Evolutionary conservation across 2,113 vertebrate species (phyloP).

Genomic region (Struthidea cinerea): DNA sequence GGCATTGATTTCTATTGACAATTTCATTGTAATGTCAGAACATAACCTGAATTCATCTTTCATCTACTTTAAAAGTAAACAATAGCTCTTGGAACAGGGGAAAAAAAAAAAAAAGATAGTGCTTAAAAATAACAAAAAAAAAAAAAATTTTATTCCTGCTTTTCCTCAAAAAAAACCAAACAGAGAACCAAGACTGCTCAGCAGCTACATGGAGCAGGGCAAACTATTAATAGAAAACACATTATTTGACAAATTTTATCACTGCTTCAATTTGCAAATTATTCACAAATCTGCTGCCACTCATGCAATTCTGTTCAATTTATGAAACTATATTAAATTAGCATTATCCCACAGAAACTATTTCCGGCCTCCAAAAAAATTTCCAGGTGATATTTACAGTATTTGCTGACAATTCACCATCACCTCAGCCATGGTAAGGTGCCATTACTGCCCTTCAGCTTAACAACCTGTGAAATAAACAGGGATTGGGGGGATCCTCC

Average conservation of each 20-base stretch:
- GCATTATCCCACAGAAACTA: not conserved
- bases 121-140: not conserved
- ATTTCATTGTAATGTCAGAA: slow-evolving; percentile 71
- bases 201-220: not conserved
- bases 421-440: not conserved
- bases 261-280: slow-evolving; percentile 22
- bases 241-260: slow-evolving; percentile 11
- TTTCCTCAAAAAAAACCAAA: slow-evolving; percentile 36
- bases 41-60: slow-evolving; percentile 62
- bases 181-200: not conserved
- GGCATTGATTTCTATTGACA: slow-evolving; percentile 74
- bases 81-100: slow-evolving; percentile 11
- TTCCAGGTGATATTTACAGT: not conserved
- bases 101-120: not conserved
- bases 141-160: not conserved
- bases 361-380: not conserved
- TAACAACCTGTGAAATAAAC: not conserved
- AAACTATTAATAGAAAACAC: slow-evolving; percentile 23
- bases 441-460: not conserved
- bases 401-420: not conserved
- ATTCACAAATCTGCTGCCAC: slow-evolving; percentile 15
- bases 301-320: slow-evolving; percentile 9
- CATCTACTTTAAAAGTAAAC: slow-evolving; percentile 65
- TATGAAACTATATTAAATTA: slow-evolving; percentile 6
- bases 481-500: not conserved